Evolutionary conservation across 2,888 invertebrate species (phyloP).

Genomic region (Lasioglossum calceatum): DNA sequence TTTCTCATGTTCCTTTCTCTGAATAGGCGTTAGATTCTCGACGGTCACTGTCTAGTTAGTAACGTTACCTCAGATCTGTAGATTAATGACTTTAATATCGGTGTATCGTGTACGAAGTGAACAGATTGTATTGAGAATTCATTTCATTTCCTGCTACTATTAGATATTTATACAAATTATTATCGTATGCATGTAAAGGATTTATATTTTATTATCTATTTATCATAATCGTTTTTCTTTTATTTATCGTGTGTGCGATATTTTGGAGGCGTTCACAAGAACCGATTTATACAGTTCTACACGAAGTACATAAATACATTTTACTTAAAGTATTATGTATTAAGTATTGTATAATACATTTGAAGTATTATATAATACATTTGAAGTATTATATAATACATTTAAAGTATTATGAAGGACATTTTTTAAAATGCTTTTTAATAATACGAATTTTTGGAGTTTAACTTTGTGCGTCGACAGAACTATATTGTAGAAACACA

Average conservation of each 20-base stretch:
- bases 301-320: background rate
- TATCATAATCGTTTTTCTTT: background rate
- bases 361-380: background rate
- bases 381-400: background rate
- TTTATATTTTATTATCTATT: constrained; percentile 7
- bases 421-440: background rate
- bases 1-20: constrained; percentile 58
- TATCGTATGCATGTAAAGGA: background rate
- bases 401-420: background rate
- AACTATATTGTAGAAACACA: background rate
- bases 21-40: constrained; percentile 45
- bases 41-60: constrained; percentile 45
- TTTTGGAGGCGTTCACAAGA: constrained; percentile 5
- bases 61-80: constrained; percentile 45
- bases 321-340: background rate
- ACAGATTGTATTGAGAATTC: background rate
- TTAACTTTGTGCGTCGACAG: background rate
- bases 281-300: background rate
- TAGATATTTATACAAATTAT: constrained; percentile 11
- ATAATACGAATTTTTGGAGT: background rate
- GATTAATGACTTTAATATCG: constrained; percentile 38
- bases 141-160: background rate
- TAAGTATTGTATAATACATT: background rate
- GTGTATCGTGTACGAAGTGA: constrained; percentile 20
- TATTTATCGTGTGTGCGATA: background rate